These are phyloP conservation scores for Actinernus sp. DNA, from an alignment of 92 coral and sea anemone genomes.

Conservation along the genomic window DNA sequence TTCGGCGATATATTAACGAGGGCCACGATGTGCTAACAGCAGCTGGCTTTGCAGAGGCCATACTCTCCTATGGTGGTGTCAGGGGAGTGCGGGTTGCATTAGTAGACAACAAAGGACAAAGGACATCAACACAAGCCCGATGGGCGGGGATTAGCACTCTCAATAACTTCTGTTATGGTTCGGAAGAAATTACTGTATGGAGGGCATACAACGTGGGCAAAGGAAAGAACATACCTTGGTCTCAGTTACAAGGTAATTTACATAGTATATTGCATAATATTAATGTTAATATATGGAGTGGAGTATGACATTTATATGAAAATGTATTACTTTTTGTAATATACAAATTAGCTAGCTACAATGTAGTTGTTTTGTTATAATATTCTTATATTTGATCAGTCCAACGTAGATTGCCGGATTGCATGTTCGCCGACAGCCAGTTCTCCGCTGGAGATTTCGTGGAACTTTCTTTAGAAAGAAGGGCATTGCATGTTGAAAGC, in stretches of 20 bases:
- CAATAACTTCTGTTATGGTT: constrained; percentile 42
- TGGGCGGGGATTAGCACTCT: constrained; percentile 35
- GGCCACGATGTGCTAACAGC: constrained; percentile 36
- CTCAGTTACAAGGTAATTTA: constrained; percentile 20
- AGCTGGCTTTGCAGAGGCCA: constrained; percentile 40
- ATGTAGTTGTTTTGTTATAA: too few species aligned
- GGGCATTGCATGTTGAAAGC: neutral
- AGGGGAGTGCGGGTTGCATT: constrained; percentile 56
- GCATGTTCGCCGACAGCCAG: too few species aligned
- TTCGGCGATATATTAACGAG: constrained; percentile 43
- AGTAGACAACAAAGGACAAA: neutral
- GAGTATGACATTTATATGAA: too few species aligned
- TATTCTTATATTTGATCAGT: too few species aligned
- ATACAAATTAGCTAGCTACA: too few species aligned
- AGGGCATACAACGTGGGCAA: constrained; percentile 52
- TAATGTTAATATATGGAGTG: too few species aligned
- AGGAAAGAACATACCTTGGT: constrained; percentile 50
- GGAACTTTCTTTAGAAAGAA: neutral
- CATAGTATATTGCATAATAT: neutral
- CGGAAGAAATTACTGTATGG: constrained; percentile 35
- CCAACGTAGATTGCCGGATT: too few species aligned
- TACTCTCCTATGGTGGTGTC: constrained; percentile 52
- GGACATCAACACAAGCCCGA: constrained; percentile 13
- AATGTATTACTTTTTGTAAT: too few species aligned
- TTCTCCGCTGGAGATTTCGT: neutral